These are phyloP conservation scores for Elymnias hypermnestra DNA, from an alignment of 1,140 invertebrate species.

Conservation along the genomic window DNA sequence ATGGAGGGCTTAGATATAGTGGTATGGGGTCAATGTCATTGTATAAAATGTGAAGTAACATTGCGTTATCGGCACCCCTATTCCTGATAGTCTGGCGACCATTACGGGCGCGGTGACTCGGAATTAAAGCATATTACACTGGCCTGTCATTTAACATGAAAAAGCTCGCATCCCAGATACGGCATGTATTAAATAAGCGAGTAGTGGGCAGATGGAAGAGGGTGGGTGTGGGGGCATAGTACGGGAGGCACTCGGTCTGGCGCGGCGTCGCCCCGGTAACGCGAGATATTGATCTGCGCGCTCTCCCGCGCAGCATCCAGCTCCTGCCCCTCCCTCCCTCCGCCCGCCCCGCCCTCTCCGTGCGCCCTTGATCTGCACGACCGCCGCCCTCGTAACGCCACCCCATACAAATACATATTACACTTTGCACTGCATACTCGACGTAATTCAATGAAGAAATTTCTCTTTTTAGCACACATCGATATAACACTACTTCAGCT, in stretches of 20 bases:
- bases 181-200: slow-evolving; percentile 73
- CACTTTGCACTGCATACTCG: slow-evolving; percentile 68
- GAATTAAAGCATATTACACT: slow-evolving; percentile 52
- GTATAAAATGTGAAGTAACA: slow-evolving; percentile 21
- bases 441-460: slow-evolving; percentile 70
- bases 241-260: slow-evolving; percentile 73
- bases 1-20: too few species aligned
- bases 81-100: slow-evolving; percentile 20
- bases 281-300: slow-evolving; percentile 70
- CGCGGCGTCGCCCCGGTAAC: slow-evolving; percentile 68
- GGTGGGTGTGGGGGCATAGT: slow-evolving; percentile 37
- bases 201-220: slow-evolving; percentile 46
- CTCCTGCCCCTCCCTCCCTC: slow-evolving; percentile 35
- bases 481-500: slow-evolving; percentile 18
- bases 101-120: slow-evolving; percentile 41
- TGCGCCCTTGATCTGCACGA: slow-evolving; percentile 62
- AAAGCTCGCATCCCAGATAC: slow-evolving; percentile 70
- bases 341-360: slow-evolving; percentile 31
- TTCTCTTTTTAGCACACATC: slow-evolving; percentile 47
- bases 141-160: slow-evolving; percentile 68
- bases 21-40: slow-evolving; percentile 56
- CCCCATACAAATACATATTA: slow-evolving; percentile 69
- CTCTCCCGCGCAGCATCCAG: slow-evolving; percentile 34
- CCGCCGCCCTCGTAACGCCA: slow-evolving; percentile 44
- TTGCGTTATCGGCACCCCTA: slow-evolving; percentile 22